Base-by-base conservation (phyloP, 2,113 vertebrate species). In the Hippotragus niger region DNA sequence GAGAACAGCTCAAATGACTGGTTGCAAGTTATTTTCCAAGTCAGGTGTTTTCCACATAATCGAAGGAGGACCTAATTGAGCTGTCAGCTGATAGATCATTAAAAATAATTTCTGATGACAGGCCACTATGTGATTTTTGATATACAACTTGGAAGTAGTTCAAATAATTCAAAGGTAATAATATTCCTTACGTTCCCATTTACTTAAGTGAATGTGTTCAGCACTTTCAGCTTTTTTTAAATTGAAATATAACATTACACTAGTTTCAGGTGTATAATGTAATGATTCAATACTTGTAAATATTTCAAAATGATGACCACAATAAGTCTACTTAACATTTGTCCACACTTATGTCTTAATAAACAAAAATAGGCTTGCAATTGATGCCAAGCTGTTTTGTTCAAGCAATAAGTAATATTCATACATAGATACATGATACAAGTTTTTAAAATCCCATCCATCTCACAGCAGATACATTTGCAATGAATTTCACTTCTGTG, bases 101-200 rank as follows among this genome's bases (percentile, higher is more conserved):
- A 50, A 94, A 97, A 96, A 92, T 87, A 80, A 94, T 91, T 84
- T 97, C n/a, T 67, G 16, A 84, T 92, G 88, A 96, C 47, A 94
- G 7, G 86, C 71, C 55, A 89, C 33, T 92, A 53, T 50, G 52
- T 62, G 33, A 82, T 71, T 97, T 96, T 96, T 94, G 95, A 93
- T 71, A 93, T 67, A 64, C 31, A 25, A 88, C 58, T 97, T 90
- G 45, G 57, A 97, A 94, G 23, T 50, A 91, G 43, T 40, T 96
- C 87, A 92, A 83, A 76, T 87, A 92, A 96, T 74, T 90, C 50
- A 80, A 92, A 80, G 47, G 8, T 71, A 90, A 93, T 83, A 84
- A 80, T 25, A 62, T 43, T 43, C n/a, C 36, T 94, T 64, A 92
- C n/a, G 57, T 88, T 64, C 81, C 50, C 53, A 83, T 88, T 87